phyloP scores from a whole-genome alignment of 2,113 vertebrate genomes.

The Eurystomus gularis region DNA sequence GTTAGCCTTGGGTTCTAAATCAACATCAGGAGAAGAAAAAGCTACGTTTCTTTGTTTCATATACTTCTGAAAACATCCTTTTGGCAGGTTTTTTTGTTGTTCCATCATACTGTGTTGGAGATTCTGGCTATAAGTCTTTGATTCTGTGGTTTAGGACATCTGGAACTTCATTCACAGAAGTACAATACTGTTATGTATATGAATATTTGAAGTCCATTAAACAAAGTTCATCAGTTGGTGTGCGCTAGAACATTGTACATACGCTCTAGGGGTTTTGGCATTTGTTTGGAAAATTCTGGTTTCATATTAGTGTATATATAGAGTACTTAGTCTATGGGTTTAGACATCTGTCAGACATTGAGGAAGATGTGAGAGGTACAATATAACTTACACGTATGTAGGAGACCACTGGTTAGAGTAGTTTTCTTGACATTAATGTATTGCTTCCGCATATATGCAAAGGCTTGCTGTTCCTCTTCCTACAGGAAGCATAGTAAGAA shows the following conservation, averaged over 20 bases:
- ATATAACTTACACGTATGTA: neutral
- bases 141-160: neutral
- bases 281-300: neutral
- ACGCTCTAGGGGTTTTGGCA: neutral
- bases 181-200: neutral
- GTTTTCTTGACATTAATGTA: neutral
- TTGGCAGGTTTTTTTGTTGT: neutral
- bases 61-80: neutral
- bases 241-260: neutral
- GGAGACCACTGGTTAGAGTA: neutral
- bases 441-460: neutral
- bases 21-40: neutral
- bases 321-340: neutral
- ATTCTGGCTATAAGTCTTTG: neutral
- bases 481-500: constrained; percentile 86
- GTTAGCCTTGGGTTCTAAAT: neutral
- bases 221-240: neutral
- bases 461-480: constrained; percentile 1
- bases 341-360: neutral
- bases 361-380: neutral
- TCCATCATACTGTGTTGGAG: neutral
- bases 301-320: neutral
- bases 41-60: neutral
- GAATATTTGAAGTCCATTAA: neutral
- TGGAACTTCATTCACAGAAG: neutral